Evolutionary conservation across 2,888 invertebrate genomes (phyloP), one percentile per base, ranked within the genome.

Genomic region (Eustalomyia histrio): DNA sequence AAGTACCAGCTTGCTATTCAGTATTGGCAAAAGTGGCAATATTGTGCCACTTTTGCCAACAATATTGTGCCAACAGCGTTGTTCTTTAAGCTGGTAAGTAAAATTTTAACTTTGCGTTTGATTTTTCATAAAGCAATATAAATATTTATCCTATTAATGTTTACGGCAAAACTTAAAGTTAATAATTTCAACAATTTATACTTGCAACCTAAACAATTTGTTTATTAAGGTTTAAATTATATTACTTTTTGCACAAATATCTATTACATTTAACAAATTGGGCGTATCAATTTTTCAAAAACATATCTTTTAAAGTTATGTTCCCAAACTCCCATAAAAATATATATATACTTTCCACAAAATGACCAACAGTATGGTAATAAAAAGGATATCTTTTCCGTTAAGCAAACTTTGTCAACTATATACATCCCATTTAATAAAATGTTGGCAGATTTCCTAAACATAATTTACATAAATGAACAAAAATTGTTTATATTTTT

Each of bases 381-480:
- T 47, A 47, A 47, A 47, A 47, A 47, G 43, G n/a, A 47, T 10
- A n/a, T 47, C n/a, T n/a, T n/a, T 47, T 47, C 43, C n/a, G 1
- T 47, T n/a, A n/a, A n/a, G n/a, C 43, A 47, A 47, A 6, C 14
- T n/a, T 47, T 39, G 39, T 39, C 39, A 39, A 39, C 39, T 12
- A 4, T 14, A 39, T 39, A 39, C n/a, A 47, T n/a, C 43, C 43
- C 16, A n/a, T 7, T 14, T 47, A 17, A 53, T 12, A 12, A 35
- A 52, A 39, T 52, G 50, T 65, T 73, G 73, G 47, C 67, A 75
- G 68, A 61, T 75, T 71, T 75, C 21, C 65, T 65, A 47, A 75
- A 75, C 50, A 57, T 63, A 71, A 73, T 73, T 79, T 79, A 67
- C 67, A 73, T 79, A 79, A 78, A 55, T 63, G 47, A 55, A 55